phyloP scores from a whole-genome alignment of 2,113 vertebrate species.

The Pitta sordida region DNA sequence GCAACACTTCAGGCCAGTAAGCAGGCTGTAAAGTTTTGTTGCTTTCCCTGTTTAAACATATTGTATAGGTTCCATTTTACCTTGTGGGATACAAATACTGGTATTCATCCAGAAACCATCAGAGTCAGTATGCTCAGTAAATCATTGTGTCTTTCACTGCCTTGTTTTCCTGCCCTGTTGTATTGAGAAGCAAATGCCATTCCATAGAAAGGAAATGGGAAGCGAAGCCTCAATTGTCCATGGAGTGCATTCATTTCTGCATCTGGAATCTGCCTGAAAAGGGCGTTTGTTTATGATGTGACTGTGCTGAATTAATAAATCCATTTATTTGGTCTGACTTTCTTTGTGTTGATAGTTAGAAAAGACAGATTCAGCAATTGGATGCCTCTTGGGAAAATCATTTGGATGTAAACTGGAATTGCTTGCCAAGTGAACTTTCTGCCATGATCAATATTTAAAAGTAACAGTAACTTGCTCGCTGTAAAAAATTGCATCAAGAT shows the following conservation, averaged over 20 bases:
- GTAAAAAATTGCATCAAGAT: background rate
- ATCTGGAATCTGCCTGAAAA: background rate
- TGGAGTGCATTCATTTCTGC: background rate
- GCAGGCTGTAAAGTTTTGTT: background rate
- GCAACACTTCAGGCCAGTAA: background rate
- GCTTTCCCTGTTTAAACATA: background rate
- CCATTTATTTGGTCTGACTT: background rate
- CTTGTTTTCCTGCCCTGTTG: background rate
- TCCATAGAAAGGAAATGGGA: background rate
- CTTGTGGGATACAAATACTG: background rate
- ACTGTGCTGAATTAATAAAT: conserved; percentile 17
- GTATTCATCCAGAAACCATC: background rate
- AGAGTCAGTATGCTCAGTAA: background rate
- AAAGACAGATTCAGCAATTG: background rate
- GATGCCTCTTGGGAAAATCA: background rate
- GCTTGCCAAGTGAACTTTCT: conserved; percentile 18
- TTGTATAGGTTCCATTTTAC: background rate
- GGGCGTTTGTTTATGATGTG: background rate
- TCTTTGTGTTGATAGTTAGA: background rate
- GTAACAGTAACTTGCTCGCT: background rate
- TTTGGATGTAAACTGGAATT: background rate
- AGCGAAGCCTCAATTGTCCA: fast-evolving
- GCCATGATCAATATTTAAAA: background rate
- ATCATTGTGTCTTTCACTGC: background rate
- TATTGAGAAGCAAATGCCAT: background rate